phyloP scores from a whole-genome alignment of 2,797 vertebrate species.

The Catharus ustulatus region DNA sequence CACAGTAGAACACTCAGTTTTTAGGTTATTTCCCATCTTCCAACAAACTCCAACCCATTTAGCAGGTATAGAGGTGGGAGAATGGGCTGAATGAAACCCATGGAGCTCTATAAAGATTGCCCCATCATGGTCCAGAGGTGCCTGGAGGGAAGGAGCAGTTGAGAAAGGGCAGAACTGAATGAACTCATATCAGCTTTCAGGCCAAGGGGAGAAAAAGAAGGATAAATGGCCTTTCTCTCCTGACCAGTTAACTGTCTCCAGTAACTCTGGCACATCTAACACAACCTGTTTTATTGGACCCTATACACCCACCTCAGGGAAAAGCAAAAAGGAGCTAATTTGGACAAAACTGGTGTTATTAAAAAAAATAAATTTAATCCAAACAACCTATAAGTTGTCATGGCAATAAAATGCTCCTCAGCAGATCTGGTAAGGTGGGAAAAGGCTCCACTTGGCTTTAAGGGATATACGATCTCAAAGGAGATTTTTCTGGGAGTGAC shows the following conservation, averaged over 20 bases:
- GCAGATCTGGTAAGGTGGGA: neutral
- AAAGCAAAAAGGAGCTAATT: neutral
- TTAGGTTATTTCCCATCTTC: neutral
- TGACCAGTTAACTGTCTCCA: neutral
- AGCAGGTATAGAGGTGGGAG: neutral
- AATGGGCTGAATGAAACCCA: neutral
- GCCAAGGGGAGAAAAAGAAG: neutral
- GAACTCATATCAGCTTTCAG: neutral
- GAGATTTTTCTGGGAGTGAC: neutral
- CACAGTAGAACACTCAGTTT: neutral
- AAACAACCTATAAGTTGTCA: neutral
- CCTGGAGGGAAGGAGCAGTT: neutral
- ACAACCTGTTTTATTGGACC: neutral
- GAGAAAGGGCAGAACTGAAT: neutral
- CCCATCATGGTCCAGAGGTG: neutral
- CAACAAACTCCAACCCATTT: neutral
- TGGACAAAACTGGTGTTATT: neutral
- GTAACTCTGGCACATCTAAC: neutral
- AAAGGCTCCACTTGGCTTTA: neutral
- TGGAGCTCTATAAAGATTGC: neutral
- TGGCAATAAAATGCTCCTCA: neutral
- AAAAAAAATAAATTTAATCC: neutral
- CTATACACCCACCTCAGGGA: neutral
- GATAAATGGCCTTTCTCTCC: neutral
- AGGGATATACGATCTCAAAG: neutral